Evolutionary conservation across 2,797 vertebrate species (phyloP).

Genomic region (Enteromius thamalakanensis): DNA sequence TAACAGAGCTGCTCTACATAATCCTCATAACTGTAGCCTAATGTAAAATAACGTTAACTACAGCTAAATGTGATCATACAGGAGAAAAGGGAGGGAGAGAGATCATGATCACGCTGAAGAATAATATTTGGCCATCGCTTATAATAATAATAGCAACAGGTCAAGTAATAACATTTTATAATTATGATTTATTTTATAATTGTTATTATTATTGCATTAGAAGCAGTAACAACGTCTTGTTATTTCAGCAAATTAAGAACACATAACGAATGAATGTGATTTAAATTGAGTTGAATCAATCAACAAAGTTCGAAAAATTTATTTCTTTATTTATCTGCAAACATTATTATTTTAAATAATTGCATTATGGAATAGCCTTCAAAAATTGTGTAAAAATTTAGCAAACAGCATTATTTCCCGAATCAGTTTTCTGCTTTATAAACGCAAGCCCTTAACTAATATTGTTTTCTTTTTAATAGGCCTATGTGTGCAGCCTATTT

Average conservation of each 20-base stretch:
- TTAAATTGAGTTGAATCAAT: background rate
- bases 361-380: background rate
- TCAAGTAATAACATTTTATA: background rate
- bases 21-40: conserved; percentile 38
- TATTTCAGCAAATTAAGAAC: background rate
- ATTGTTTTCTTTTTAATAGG: background rate
- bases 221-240: background rate
- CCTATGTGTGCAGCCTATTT: background rate
- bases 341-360: background rate
- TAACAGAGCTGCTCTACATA: conserved; percentile 23
- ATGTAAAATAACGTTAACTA: conserved; percentile 16
- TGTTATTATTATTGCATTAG: background rate
- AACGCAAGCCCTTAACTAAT: background rate
- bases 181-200: background rate
- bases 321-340: background rate
- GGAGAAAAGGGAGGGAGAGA: background rate
- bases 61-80: conserved; percentile 2
- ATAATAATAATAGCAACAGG: background rate
- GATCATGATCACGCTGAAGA: conserved; percentile 1
- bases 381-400: background rate
- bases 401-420: background rate
- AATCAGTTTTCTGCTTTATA: background rate
- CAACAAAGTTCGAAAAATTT: no score
- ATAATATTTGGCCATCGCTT: background rate
- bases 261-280: background rate